Evolutionary conservation across 2,888 invertebrate genomes (phyloP), one percentile per base, ranked within the genome.

Genomic region (Balanococcus diminutus): DNA sequence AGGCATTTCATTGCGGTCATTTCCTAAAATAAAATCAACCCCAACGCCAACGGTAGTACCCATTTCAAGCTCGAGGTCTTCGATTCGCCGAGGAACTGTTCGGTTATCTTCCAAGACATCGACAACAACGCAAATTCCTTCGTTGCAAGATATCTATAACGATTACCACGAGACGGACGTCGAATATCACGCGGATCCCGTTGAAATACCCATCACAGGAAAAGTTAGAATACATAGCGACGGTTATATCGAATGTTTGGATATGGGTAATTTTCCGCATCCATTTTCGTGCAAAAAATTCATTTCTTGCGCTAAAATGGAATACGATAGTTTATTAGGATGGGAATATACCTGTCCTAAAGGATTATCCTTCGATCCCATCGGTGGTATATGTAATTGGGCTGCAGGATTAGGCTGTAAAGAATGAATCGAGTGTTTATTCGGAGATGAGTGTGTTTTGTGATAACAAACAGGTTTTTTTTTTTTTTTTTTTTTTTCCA

Each of bases 371-470:
- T 97, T 96, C 89, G 96, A 97, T 90, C 96, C 96, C 0, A 94
- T 96, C 1, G 96, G 96, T 4, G 96, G 96, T 28, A 96, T 96
- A 88, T 97, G 97, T 90, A 96, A 96, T 90, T 96, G 96, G 96
- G 93, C 95, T 0, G 94, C 94, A 0, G 96, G 95, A 0, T 91
- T 95, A 19, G 95, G 95, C 0, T 96, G 96, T 89, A 93, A 93
- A 87, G 94, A 95, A 87, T 91, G 61, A n/a, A n/a, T n/a, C n/a
- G n/a, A n/a, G n/a, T n/a, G n/a, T n/a, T n/a, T n/a, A n/a, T n/a
- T n/a, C n/a, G n/a, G n/a, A n/a, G n/a, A 87, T 32, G 22, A 72
- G 31, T 36, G 4, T 36, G 36, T 36, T 36, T 8, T 5, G 36
- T 36, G 36, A 36, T 36, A n/a, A n/a, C n/a, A n/a, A n/a, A n/a